phyloP scores from a whole-genome alignment of 2,797 vertebrate species.

The Sebastes paucispinis region DNA sequence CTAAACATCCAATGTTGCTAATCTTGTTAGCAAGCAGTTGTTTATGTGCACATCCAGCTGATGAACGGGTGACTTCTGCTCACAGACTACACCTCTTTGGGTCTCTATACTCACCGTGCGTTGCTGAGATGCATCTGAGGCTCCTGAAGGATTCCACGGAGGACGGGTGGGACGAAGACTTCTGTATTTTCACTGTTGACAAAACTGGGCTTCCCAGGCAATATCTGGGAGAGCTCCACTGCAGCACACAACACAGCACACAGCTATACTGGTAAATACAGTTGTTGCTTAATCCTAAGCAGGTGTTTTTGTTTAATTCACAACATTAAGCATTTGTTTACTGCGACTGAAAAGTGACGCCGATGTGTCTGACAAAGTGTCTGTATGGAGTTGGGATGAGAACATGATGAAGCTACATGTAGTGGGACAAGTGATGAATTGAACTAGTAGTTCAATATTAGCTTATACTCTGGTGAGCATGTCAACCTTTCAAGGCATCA shows the following conservation, averaged over 20 bases:
- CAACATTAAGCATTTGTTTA: no score
- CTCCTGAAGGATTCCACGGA: slow-evolving; percentile 77
- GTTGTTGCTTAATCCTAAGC: no score
- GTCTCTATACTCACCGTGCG: slow-evolving; percentile 52
- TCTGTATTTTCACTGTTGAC: slow-evolving; percentile 85
- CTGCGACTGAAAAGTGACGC: no score
- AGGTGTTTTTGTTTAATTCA: no score
- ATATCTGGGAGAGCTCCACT: slow-evolving; percentile 85
- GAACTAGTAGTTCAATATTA: not conserved
- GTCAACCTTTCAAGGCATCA: not conserved
- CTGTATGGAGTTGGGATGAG: no score
- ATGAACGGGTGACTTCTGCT: not conserved
- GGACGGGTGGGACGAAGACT: slow-evolving; percentile 79
- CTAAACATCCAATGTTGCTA: not conserved
- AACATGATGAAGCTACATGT: no score
- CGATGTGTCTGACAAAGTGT: no score
- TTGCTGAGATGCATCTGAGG: slow-evolving; percentile 50
- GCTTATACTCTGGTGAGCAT: not conserved
- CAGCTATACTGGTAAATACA: not conserved
- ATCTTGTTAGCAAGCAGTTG: not conserved
- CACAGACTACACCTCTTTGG: not conserved
- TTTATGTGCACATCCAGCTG: not conserved
- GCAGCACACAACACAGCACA: slow-evolving; percentile 58
- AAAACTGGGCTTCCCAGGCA: slow-evolving; percentile 81
- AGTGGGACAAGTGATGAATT: not conserved